Conservation (phyloP, 1,140 invertebrate species). For the Hyphantria cunea region DNA sequence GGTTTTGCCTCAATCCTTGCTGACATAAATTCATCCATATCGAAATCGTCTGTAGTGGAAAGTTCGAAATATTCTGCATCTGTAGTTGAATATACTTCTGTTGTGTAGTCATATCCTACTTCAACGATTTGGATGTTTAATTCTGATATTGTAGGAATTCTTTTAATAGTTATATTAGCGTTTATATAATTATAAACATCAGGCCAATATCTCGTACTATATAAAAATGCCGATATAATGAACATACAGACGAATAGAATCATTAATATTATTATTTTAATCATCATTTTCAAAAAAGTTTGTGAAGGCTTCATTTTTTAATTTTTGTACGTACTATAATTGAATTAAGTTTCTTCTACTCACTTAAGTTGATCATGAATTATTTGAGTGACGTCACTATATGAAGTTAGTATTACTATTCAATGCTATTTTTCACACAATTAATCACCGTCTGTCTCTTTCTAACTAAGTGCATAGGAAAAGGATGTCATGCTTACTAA, state of each 20-base stretch:
- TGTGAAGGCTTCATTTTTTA: slow-evolving; percentile 64
- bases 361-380: too few species aligned
- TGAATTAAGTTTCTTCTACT: too few species aligned
- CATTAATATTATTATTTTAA: slow-evolving; percentile 53
- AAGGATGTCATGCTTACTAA: too few species aligned
- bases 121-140: slow-evolving; percentile 49
- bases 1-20: slow-evolving; percentile 23
- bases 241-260: slow-evolving; percentile 59
- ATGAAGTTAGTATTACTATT: too few species aligned
- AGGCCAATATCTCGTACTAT: slow-evolving; percentile 64
- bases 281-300: slow-evolving; percentile 50
- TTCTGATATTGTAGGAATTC: slow-evolving; percentile 66
- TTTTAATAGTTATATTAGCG: slow-evolving; percentile 68
- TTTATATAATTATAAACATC: slow-evolving; percentile 68
- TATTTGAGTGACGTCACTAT: too few species aligned
- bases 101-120: slow-evolving; percentile 37
- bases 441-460: too few species aligned
- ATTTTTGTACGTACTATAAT: too few species aligned
- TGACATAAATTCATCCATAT: slow-evolving; percentile 24
- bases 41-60: slow-evolving; percentile 32
- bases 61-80: slow-evolving; percentile 40
- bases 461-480: too few species aligned
- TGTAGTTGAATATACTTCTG: slow-evolving; percentile 46
- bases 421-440: too few species aligned
- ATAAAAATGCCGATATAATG: slow-evolving; percentile 55